Conservation (phyloP, 1,140 invertebrate genomes). For the Myzus persicae region DNA sequence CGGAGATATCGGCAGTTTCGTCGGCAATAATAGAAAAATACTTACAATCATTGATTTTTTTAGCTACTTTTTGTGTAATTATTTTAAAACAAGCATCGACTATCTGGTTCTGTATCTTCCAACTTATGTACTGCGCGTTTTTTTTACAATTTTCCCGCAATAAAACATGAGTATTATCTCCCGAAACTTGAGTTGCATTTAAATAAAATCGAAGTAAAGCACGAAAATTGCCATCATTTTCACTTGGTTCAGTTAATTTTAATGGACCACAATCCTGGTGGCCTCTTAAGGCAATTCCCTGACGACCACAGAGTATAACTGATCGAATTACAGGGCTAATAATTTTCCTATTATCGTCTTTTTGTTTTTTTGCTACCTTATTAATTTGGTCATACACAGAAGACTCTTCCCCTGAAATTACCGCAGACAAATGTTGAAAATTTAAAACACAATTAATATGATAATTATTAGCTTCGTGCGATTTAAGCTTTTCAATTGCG, state of each 20-base stretch:
- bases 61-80: no score
- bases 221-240: no score
- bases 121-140: not conserved
- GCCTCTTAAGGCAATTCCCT: no score
- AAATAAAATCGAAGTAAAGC: no score
- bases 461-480: not conserved
- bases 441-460: not conserved
- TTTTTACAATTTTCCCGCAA: not conserved
- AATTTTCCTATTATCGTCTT: slow-evolving; percentile 6
- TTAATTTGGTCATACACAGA: slow-evolving; percentile 10
- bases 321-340: not conserved
- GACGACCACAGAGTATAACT: no score
- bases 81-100: not conserved
- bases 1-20: no score
- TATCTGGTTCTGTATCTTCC: not conserved
- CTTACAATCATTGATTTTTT: no score
- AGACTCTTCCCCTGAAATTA: not conserved
- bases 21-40: no score
- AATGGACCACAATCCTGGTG: no score
- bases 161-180: not conserved
- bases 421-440: not conserved
- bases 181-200: not conserved
- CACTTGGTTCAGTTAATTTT: no score
- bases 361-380: not conserved
- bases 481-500: not conserved